A percentile compares a stretch with the other conserved stretches of the same genome.
These are phyloP conservation scores for Nomia melanderi DNA, from an alignment of 1,140 invertebrate species.

Conservation along the genomic window DNA sequence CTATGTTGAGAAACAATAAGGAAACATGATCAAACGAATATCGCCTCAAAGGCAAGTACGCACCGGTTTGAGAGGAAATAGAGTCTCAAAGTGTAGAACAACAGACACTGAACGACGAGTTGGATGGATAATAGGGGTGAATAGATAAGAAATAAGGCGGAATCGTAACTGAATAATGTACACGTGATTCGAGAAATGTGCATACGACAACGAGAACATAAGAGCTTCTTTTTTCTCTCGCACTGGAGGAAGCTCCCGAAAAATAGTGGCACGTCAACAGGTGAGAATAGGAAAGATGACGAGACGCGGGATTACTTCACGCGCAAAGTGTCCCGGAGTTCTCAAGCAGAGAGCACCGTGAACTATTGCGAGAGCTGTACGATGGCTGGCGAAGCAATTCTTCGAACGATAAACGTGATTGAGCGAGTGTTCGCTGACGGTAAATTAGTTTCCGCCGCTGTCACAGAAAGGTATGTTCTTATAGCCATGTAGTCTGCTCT, in stretches of 20 bases:
- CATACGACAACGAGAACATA: neutral
- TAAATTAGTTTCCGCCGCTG: conserved; percentile 56
- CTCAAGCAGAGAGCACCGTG: conserved; percentile 36
- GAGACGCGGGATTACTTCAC: neutral
- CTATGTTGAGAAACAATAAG: no score
- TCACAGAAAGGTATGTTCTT: conserved; percentile 30
- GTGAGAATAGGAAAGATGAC: conserved; percentile 10
- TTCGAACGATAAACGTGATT: conserved; percentile 52
- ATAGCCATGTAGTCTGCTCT: no score
- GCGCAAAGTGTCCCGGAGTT: conserved; percentile 43
- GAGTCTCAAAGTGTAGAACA: neutral
- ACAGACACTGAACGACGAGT: neutral
- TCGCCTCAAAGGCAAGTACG: no score
- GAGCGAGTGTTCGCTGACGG: conserved; percentile 42
- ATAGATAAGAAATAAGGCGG: no score
- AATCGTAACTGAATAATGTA: neutral
- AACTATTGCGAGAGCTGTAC: conserved; percentile 51
- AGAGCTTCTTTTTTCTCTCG: conserved; percentile 12
- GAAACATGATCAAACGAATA: no score
- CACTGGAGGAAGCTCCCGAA: conserved; percentile 24
- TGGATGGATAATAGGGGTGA: no score
- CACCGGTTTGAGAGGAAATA: no score
- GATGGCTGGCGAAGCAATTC: conserved; percentile 24
- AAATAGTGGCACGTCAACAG: conserved; percentile 34
- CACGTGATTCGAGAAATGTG: neutral